Base-by-base conservation (phyloP, 1,140 invertebrate species). In the Camponotus pennsylvanicus region DNA sequence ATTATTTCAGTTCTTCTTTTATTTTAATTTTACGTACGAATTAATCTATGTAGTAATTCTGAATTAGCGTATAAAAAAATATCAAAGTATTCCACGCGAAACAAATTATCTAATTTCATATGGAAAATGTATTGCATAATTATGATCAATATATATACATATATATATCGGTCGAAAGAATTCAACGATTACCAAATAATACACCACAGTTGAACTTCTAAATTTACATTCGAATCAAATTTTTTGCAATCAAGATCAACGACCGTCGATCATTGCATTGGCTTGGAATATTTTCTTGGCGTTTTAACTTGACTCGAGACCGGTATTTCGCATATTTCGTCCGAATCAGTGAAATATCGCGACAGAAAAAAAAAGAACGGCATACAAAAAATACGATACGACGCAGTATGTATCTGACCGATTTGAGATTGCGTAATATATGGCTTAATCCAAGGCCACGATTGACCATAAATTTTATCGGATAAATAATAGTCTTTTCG, bases 381-480 rank as follows among this genome's bases (percentile, higher is more conserved):
- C 11, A 42, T 8, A 64, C 11, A 21, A 59, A 57, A 57, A 69
- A 73, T 27, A 34, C 9, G 32, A 61, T 6, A 34, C 52, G 64
- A 84, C 32, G 49, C 21, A 52, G 13, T n/a, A 63, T 32, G 13
- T n/a, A 63, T 32, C 6, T 7, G n/a, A 27, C 49, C 13, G 34
- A 61, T 34, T 27, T 18, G 61, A 9, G 27, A 80, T 89, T 86
- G 64, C 77, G 80, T 61, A 89, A 88, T 55, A 49, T 15, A 40
- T 27, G 66, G 57, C 45, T 89, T 59, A 55, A 77, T 86, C 71
- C 82, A 79, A 85, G 88, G 64, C 64, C 55, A 40, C 59, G 37
- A 88, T 69, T 27, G 67, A 49, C 82, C 64, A 88, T 90, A 89
- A 90, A 90, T 90, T 89, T 90, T 66, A 86, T 78, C 42, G 70